Evolutionary conservation across 2,797 vertebrate genomes (phyloP), one percentile per base, ranked within the genome.

Genomic region (Delichon dasypus): DNA sequence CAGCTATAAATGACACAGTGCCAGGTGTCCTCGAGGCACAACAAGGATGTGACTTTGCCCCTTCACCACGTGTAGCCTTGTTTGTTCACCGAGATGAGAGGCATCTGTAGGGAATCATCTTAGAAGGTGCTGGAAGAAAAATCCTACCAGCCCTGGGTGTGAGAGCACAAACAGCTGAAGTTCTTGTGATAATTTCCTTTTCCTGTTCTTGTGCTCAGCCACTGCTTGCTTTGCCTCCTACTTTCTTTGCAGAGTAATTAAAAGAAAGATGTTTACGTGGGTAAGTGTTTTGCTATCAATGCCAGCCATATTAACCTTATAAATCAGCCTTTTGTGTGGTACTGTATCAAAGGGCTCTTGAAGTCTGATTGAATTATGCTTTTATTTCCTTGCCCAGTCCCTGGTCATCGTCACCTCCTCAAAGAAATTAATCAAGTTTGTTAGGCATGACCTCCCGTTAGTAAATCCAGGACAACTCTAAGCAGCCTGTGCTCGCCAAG

Each of bases 331-430:
- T 96, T 96, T 77, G 88, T 96, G 87, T 95, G 84, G 55, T 92
- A 93, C 92, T 94, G 64, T 95, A 96, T 94, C 93, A 96, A 97
- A 97, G 95, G 80, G 60, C 77, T 91, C 91, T 91, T 76, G 88
- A 97, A 97, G 92, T 95, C 91, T 36, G 27, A 93, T 55, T 96
- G 90, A 97, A 91, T 97, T 97, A 93, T 78, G 91, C 80, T 82
- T 89, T 89, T 90, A 82, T 70, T 95, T 77, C 77, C 91, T 93
- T 44, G 86, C 93, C 85, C 82, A 87, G 85, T 92, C 44, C 68
- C 92, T 76, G 85, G 77, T 96, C 90, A 97, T 91, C 93, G 95
- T 95, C 92, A 92, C 72, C 51, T 93, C 71, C 83, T 96, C 85
- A 90, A 90, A 93, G 80, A 93, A 96, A 93, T 95, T 94, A 96